A percentile compares a stretch with the other conserved stretches of the same genome.
These are phyloP conservation scores for Mellivora capensis DNA, from an alignment of 2,113 vertebrate species.

Conservation along the genomic window DNA sequence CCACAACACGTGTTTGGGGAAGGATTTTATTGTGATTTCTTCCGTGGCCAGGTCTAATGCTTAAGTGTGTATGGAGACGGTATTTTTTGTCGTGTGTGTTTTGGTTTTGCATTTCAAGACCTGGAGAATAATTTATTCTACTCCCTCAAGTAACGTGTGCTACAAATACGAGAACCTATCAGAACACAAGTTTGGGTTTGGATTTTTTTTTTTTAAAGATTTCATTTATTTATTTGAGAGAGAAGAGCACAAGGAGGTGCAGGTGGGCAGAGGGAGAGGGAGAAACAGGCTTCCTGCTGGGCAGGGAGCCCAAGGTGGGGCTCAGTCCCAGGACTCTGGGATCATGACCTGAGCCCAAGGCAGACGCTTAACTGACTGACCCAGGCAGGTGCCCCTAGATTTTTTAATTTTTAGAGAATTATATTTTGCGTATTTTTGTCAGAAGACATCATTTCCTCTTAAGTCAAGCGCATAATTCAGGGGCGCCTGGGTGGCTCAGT, in stretches of 20 bases:
- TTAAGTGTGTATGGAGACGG: not conserved
- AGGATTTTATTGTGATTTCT: not conserved
- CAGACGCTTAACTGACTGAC: too few relatives aligned
- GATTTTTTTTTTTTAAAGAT: too few relatives aligned
- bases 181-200: not conserved
- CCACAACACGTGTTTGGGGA: not conserved
- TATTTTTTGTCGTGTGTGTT: not conserved
- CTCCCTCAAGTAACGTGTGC: not conserved
- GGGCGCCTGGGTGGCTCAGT: too few relatives aligned
- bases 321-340: too few relatives aligned
- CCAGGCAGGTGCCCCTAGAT: not conserved
- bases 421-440: not conserved
- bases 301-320: too few relatives aligned
- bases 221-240: too few relatives aligned
- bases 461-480: not conserved
- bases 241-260: too few relatives aligned
- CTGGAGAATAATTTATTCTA: not conserved
- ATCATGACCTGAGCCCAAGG: too few relatives aligned
- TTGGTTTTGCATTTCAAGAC: not conserved
- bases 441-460: not conserved
- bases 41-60: not conserved
- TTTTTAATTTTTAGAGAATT: conserved; percentile 3
- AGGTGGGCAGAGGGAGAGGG: too few relatives aligned
- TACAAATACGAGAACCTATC: not conserved
- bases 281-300: too few relatives aligned